Base-by-base conservation (phyloP, 2,888 invertebrate genomes). In the Endomychus coccineus region DNA sequence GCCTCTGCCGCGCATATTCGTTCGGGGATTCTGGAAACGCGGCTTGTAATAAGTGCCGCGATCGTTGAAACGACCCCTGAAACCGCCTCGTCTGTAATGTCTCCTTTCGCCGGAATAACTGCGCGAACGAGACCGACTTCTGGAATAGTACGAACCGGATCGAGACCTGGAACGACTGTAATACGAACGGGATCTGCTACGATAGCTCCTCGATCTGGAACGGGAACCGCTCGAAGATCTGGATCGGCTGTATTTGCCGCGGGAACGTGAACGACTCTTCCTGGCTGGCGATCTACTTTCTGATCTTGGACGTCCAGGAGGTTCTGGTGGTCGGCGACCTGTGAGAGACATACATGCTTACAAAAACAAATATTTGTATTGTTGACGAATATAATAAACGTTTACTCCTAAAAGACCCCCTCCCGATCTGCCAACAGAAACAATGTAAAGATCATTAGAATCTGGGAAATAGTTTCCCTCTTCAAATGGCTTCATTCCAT, bases 21-120 rank as follows among this genome's bases (percentile, higher is more conserved):
- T 57, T 33, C 77, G 73, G 16, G 71, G 71, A 50, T 70, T 71
- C 59, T 82, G 81, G 72, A 83, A 83, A 44, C 84, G 73, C 1
- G 84, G 84, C 50, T 83, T 80, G 68, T 84, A 84, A 64, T 84
- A 84, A 1, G 83, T 83, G 44, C 83, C 83, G 36, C 83, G 74
- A 58, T 82, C 82, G 61, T 73, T 71, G 52, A 73, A 80, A 13
- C 62, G 50, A 14, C 54, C 61, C 12, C 63, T 45, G 42, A 61
- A 62, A 19, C 74, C 72, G 34, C 74, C 73, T 32, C 74, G 70
- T 17, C 65, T 55, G 34, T 61, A 59, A 16, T 61, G 54, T 17
- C 58, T 69, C 61, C 71, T 61, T 30, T 73, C 74, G 33, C 71
- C 69, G 15, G 73, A 76, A 42, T 67, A 71, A 46, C 74, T 75